Conservation (phyloP, 2,113 vertebrate genomes). For the Connochaetes taurinus region DNA sequence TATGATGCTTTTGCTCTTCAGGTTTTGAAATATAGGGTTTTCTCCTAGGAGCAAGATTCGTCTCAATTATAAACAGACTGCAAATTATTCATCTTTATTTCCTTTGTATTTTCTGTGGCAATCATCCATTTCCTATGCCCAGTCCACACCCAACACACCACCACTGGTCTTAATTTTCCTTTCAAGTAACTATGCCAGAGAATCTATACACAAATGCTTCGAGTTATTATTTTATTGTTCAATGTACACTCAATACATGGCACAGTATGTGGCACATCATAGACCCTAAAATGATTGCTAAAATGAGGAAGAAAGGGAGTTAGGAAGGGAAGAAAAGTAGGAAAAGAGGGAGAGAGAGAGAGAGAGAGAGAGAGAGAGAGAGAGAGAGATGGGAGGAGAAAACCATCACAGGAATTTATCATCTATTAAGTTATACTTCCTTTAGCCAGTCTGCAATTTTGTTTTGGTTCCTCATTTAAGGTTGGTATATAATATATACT, state of each 20-base stretch:
- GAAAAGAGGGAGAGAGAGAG: neutral
- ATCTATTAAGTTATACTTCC: neutral
- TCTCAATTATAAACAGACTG: neutral
- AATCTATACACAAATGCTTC: neutral
- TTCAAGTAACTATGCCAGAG: neutral
- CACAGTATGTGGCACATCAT: neutral
- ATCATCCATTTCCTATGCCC: neutral
- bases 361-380: no score
- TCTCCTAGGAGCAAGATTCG: neutral
- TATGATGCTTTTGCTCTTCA: neutral
- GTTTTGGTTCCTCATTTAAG: neutral
- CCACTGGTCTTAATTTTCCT: neutral
- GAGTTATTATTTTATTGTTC: neutral
- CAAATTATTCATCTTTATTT: neutral
- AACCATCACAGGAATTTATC: neutral
- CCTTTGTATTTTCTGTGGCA: neutral
- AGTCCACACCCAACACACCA: neutral
- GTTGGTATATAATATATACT: neutral
- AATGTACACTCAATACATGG: neutral
- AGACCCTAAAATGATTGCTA: neutral
- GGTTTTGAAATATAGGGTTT: neutral
- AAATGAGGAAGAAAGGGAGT: neutral
- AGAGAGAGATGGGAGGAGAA: neutral
- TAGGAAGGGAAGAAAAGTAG: neutral
- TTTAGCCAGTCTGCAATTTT: neutral